Evolutionary conservation across 2,888 invertebrate species (phyloP).

Genomic region (Cheilosia grossa): DNA sequence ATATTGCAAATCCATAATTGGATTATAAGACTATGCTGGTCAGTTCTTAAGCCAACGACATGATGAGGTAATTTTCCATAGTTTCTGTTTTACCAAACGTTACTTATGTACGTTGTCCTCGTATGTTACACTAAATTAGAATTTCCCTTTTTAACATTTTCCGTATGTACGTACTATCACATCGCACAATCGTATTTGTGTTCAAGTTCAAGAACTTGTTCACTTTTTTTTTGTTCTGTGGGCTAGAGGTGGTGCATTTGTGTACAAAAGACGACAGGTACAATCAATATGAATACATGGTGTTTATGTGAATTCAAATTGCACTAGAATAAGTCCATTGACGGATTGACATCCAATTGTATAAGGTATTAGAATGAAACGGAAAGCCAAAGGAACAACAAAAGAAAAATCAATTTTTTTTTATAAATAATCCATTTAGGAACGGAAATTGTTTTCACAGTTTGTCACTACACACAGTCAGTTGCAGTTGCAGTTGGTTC

Average conservation of each 20-base stretch:
- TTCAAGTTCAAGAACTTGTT: constrained; percentile 61
- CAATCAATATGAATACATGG: constrained; percentile 69
- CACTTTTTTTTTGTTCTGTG: not conserved
- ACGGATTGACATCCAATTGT: constrained; percentile 43
- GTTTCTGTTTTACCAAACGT: not conserved
- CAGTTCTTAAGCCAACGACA: constrained; percentile 22
- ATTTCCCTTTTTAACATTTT: too few relatives aligned
- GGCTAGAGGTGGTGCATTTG: constrained; percentile 1
- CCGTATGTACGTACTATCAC: not conserved
- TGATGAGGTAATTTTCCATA: constrained; percentile 31
- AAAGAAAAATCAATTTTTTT: constrained; percentile 66
- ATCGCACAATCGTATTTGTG: constrained; percentile 1
- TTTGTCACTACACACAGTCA: constrained; percentile 61
- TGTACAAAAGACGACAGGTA: constrained; percentile 51
- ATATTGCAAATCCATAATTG: constrained; percentile 46
- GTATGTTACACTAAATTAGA: too few relatives aligned
- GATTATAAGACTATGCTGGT: constrained; percentile 36
- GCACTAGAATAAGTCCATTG: constrained; percentile 63
- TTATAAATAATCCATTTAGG: constrained; percentile 63
- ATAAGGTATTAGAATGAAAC: constrained; percentile 29
- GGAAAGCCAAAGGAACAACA: constrained; percentile 21
- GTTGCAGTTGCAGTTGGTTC: constrained; percentile 59
- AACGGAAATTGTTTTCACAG: constrained; percentile 62
- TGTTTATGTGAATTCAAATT: constrained; percentile 62
- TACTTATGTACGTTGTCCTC: not conserved